phyloP scores from a whole-genome alignment of 35 echinoderm and acorn worm genomes.

The Eucidaris tribuloides region DNA sequence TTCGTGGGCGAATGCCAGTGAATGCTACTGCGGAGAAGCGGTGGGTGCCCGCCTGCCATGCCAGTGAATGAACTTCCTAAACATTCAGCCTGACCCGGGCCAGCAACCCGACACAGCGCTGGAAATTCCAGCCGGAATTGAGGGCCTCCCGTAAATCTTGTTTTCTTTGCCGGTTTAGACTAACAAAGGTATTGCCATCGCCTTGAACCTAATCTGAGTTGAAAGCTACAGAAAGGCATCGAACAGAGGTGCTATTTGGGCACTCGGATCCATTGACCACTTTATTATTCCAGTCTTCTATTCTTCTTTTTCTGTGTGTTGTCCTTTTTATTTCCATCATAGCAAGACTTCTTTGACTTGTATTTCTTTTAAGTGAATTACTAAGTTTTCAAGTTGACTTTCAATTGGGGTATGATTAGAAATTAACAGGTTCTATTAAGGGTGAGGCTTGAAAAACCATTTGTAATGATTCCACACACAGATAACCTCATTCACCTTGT shows the following conservation, averaged over 20 bases:
- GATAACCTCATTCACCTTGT: constrained; percentile 15
- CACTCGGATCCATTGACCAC: not conserved
- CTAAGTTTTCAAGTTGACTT: no score
- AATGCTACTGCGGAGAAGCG: no score
- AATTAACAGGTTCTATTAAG: not conserved
- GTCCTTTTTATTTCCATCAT: no score
- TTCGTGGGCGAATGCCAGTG: no score
- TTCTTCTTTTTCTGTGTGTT: no score
- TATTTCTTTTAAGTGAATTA: no score
- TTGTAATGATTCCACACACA: not conserved
- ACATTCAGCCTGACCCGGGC: not conserved
- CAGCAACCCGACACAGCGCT: not conserved
- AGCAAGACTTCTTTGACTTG: no score
- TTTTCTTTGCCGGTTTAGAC: constrained; percentile 27
- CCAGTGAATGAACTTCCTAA: no score
- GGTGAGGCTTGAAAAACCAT: not conserved
- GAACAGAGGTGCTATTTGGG: not conserved
- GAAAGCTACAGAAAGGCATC: not conserved
- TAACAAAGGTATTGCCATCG: constrained; percentile 2
- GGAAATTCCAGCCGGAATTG: not conserved
- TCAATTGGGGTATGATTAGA: not conserved
- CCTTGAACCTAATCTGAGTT: constrained; percentile 29
- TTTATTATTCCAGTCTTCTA: constrained; percentile 21
- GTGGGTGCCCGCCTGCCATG: no score
- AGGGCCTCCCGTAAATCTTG: constrained; percentile 7